Base-by-base conservation (phyloP, 53 echinoderm and acorn worm genomes). In the Temnopleurus reevesii region DNA sequence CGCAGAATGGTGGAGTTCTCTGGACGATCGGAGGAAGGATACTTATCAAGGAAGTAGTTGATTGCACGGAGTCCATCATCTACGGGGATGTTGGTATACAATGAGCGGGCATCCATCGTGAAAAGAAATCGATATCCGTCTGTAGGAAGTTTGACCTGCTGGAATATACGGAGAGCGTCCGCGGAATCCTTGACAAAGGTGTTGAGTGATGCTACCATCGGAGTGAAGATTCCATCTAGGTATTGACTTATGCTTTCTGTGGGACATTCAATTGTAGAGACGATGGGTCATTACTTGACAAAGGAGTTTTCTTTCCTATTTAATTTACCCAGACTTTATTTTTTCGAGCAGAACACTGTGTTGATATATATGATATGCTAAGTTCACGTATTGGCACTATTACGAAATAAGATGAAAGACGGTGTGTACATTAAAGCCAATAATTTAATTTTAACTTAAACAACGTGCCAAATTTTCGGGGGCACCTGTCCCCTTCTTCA, bases 121-220 rank as follows among this genome's bases (percentile, higher is more conserved):
- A 86, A 86, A 4, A 81, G 81, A 33, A 26, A 81, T 24, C 9
- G 44, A 4, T 19, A 18, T 21, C 81, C 12, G 4, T 45, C 46
- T 23, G 81, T 18, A 19, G 81, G 47, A 18, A 81, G 46, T 18
- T 43, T 9, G 6, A 46, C n/a, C 13, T 4, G 23, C 47, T 81
- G 9, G 10, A 81, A 15, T 21, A 38, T 43, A 33, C 59, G 58
- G 54, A 89, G 76, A 18, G 89, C 89, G 21, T 89, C 51, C 1
- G 76, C 49, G 21, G 89, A 89, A 35, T 89, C 89, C 53, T 89
- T 76, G 12, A 76, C 55, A 27, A 30, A 89, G 2, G 76, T 89
- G 29, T 27, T 7, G 1, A 89, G 76, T 5, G 46, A 30, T 2
- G 76, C 5, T 24, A 76, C 76, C 9, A 89, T 2, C 0, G 49